These are phyloP conservation scores for Hydriomena furcata DNA, from an alignment of 2,888 invertebrate species.

Conservation along the genomic window DNA sequence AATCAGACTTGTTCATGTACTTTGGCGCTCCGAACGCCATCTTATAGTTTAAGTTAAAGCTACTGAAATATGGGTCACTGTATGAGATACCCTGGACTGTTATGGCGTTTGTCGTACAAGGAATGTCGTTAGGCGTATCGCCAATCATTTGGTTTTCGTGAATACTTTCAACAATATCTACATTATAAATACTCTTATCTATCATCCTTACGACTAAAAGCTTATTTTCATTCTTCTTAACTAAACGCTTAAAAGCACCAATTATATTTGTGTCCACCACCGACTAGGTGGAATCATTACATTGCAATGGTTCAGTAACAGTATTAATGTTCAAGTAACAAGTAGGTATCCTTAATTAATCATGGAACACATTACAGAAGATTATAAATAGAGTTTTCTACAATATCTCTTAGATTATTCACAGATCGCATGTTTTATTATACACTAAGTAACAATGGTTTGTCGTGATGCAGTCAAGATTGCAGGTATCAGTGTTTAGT, in stretches of 20 bases:
- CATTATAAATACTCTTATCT: slow-evolving; percentile 84
- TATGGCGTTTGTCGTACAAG: slow-evolving; percentile 84
- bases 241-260: slow-evolving; percentile 83
- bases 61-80: slow-evolving; percentile 84
- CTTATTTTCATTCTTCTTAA: slow-evolving; percentile 82
- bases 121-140: slow-evolving; percentile 83
- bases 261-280: slow-evolving; percentile 83
- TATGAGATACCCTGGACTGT: slow-evolving; percentile 85
- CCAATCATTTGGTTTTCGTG: slow-evolving; percentile 84
- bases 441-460: slow-evolving; percentile 85
- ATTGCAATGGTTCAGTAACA: slow-evolving; percentile 85
- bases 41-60: slow-evolving; percentile 84
- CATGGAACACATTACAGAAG: slow-evolving; percentile 87
- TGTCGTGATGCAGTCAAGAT: slow-evolving; percentile 85
- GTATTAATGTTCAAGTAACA: slow-evolving; percentile 83
- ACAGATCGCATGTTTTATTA: slow-evolving; percentile 88
- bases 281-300: slow-evolving; percentile 85
- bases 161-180: slow-evolving; percentile 83
- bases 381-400: slow-evolving; percentile 85
- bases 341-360: slow-evolving; percentile 81
- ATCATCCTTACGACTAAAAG: slow-evolving; percentile 81
- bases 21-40: slow-evolving; percentile 81
- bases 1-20: slow-evolving; percentile 85
- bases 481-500: slow-evolving; percentile 84
- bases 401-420: slow-evolving; percentile 85